Base-by-base conservation (phyloP, 2,888 invertebrate genomes). In the Drosophila austrosaltans region DNA sequence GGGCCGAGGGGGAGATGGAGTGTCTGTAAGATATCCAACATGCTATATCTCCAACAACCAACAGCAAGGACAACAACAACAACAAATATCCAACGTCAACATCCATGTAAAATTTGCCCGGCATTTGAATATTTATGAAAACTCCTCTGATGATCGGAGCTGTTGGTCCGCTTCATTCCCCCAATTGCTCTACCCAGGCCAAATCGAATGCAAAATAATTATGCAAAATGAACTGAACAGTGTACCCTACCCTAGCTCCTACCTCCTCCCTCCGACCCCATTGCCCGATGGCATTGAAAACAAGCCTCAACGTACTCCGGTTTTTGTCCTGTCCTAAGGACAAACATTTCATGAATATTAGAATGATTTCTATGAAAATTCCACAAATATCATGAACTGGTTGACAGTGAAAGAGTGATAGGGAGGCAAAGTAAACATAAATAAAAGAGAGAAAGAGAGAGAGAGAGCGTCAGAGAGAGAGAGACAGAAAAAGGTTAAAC, bases 121-220 rank as follows among this genome's bases (percentile, higher is more conserved):
- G 68, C 72, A 69, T 86, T 78, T 76, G 78, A 83, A 86, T 88
- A 81, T 86, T 88, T 81, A 76, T 88, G 74, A 78, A 71, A 70
- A 59, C 62, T 48, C 39, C 36, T 30, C 63, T 10, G 20, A 16
- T 53, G 20, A 25, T 25, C 53, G 36, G 36, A 36, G 36, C 7
- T 36, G 36, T 36, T 36, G 36, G 36, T 36, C 36, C 10, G 36
- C 2, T 36, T 36, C 10, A 36, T 36, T 36, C 36, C 10, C 36
- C 10, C n/a, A 30, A 30, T 16, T 5, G 30, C 20, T 12, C 44
- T 44, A 28, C 36, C 60, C 40, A n/a, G 22, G 36, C 54, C 36
- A 40, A 75, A 80, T 88, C 71, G 72, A 83, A 81, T 72, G 63
- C 70, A 77, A 76, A 87, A 48, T 81, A 81, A 88, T 86, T 88